Base-by-base conservation (phyloP, 2,888 invertebrate genomes). In the Chymomyza procnemis region DNA sequence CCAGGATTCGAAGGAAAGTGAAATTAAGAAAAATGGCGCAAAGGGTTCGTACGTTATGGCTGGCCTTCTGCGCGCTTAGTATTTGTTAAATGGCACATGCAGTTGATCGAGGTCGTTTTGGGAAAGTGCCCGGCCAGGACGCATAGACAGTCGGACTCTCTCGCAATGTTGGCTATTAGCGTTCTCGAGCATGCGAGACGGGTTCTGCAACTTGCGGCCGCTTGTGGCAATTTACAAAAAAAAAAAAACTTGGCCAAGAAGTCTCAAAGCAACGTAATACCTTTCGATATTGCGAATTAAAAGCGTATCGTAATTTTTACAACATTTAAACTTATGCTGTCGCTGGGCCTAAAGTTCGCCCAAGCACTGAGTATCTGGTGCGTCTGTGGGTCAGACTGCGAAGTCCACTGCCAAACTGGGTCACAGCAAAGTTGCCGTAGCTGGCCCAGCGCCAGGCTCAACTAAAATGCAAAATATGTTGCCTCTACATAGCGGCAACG, bases 31-130 rank as follows among this genome's bases (percentile, higher is more conserved):
- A 85, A 85, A 85, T 85, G 80, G 66, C 73, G 58, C 82, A 85
- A 82, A 85, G 82, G 82, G 85, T 76, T 80, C 61, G 56, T 14
- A n/a, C 26, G 16, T 48, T 54, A 50, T 34, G 55, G 58, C 21
- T 55, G 46, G n/a, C 41, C 54, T 14, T 21, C 22, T 22, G 18
- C 9, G 4, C 66, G 69, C 80, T 80, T 69, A 73, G 80, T 76
- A 78, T 82, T 82, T 82, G 81, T 80, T 85, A 78, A 82, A 85
- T 82, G 81, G 82, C 75, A 82, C 85, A 85, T 80, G 75, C 69
- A 71, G 78, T 80, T 85, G 78, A 82, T 82, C 80, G 85, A 77
- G 72, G 73, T 71, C 79, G 79, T 64, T 71, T 77, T 74, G 12
- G 12, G 34, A 41, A 41, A 41, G 34, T 41, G 34, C 34, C 34